phyloP scores from a whole-genome alignment of 2,888 invertebrate genomes.

The Conomelus anceps region DNA sequence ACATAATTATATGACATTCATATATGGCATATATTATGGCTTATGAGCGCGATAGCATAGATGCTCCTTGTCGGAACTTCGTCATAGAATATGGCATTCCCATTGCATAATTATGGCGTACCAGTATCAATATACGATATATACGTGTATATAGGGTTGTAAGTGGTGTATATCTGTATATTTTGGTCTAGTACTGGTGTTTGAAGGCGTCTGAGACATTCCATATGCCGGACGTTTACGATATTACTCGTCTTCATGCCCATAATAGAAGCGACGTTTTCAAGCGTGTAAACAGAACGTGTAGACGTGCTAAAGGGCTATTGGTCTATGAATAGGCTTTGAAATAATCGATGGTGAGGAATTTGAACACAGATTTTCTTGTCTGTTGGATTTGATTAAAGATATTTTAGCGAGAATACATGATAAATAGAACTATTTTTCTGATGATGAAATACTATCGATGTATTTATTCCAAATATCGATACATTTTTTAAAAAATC shows the following conservation, averaged over 20 bases:
- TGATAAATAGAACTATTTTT: too few species aligned
- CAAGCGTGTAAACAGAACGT: background rate
- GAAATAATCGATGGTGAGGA: background rate
- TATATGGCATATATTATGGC: background rate
- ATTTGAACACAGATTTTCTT: background rate
- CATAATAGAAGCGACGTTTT: background rate
- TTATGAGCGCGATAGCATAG: background rate
- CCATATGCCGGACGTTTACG: background rate
- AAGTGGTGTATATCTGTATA: background rate
- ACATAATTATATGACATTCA: background rate
- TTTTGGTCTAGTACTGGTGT: background rate
- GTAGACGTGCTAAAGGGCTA: background rate
- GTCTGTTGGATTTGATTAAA: too few species aligned
- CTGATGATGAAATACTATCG: too few species aligned
- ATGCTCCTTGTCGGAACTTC: background rate
- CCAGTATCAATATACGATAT: background rate
- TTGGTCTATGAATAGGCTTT: background rate
- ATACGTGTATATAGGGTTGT: background rate
- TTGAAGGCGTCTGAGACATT: background rate
- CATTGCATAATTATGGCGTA: too few species aligned
- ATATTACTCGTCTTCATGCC: background rate
- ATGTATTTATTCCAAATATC: too few species aligned
- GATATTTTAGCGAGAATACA: too few species aligned
- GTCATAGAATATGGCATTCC: background rate
- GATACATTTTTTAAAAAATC: too few species aligned